These are phyloP conservation scores for Eudemis profundana DNA, from an alignment of 2,888 invertebrate species.

Conservation along the genomic window DNA sequence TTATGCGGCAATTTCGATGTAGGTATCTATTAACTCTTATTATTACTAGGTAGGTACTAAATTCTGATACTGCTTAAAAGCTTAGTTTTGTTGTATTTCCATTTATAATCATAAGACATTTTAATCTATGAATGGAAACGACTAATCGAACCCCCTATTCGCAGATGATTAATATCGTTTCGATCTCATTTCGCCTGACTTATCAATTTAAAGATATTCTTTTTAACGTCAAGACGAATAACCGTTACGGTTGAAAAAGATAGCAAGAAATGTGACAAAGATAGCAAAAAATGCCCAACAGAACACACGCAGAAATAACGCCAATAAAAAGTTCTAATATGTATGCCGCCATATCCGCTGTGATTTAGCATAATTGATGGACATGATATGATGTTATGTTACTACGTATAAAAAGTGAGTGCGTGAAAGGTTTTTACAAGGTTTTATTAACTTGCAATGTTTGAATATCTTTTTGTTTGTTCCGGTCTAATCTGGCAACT, in stretches of 20 bases:
- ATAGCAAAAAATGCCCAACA: background rate
- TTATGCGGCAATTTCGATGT: too few species aligned
- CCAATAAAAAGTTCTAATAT: constrained; percentile 7
- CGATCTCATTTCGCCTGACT: background rate
- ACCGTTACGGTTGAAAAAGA: constrained; percentile 21
- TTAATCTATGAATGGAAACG: background rate
- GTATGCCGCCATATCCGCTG: constrained; percentile 19
- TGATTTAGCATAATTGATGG: constrained; percentile 5
- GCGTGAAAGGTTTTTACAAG: background rate
- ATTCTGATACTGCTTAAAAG: too few species aligned
- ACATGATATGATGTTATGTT: constrained; percentile 5
- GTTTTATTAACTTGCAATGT: too few species aligned
- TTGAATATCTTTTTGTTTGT: too few species aligned
- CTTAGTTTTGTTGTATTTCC: too few species aligned
- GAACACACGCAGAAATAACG: background rate
- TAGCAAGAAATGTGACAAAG: background rate
- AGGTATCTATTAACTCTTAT: too few species aligned
- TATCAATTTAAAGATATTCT: background rate
- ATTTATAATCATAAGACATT: too few species aligned
- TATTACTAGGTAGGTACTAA: too few species aligned
- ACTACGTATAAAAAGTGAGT: background rate
- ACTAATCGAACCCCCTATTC: background rate
- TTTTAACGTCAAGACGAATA: background rate
- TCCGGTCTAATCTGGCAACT: too few species aligned
- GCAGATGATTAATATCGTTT: background rate